phyloP scores from a whole-genome alignment of 2,797 vertebrate genomes.

The Pseudochaenichthys georgianus region DNA sequence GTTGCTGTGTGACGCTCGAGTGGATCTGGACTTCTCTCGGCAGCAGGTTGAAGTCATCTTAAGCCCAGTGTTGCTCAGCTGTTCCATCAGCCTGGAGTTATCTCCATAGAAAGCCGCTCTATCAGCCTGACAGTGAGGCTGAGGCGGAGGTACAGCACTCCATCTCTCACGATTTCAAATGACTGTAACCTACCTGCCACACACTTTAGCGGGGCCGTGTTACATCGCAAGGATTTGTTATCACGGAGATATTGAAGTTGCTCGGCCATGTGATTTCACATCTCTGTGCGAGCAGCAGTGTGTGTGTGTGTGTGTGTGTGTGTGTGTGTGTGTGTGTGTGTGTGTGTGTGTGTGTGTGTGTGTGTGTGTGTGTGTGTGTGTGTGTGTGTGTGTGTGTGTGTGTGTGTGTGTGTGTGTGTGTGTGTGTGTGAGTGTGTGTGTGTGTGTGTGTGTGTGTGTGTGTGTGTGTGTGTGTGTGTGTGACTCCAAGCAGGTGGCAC shows the following conservation, averaged over 20 bases:
- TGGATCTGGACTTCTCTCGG: slow-evolving; percentile 57
- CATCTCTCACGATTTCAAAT: slow-evolving; percentile 65
- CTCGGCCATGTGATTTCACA: slow-evolving; percentile 73
- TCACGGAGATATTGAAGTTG: slow-evolving; percentile 72
- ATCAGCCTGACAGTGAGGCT: slow-evolving; percentile 55
- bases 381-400: neutral
- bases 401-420: slow-evolving; percentile 6
- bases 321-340: too few species aligned
- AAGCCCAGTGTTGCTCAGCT: slow-evolving; percentile 56
- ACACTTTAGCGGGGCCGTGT: slow-evolving; percentile 52
- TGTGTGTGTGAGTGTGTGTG: neutral
- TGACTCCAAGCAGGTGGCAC: slow-evolving; percentile 53
- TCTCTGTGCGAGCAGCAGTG: slow-evolving; percentile 39
- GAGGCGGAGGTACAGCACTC: slow-evolving; percentile 45
- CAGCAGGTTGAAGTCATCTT: slow-evolving; percentile 60
- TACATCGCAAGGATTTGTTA: slow-evolving; percentile 72
- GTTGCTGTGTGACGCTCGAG: slow-evolving; percentile 59
- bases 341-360: neutral
- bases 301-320: slow-evolving; percentile 7
- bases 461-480: slow-evolving; percentile 8
- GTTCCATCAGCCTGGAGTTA: slow-evolving; percentile 65
- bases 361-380: slow-evolving; percentile 23
- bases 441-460: too few species aligned
- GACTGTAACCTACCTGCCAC: slow-evolving; percentile 64
- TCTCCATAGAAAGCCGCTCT: slow-evolving; percentile 72